Evolutionary conservation across 2,888 invertebrate species (phyloP), one percentile per base, ranked within the genome.

Genomic region (Brachynemurus nebulosus): DNA sequence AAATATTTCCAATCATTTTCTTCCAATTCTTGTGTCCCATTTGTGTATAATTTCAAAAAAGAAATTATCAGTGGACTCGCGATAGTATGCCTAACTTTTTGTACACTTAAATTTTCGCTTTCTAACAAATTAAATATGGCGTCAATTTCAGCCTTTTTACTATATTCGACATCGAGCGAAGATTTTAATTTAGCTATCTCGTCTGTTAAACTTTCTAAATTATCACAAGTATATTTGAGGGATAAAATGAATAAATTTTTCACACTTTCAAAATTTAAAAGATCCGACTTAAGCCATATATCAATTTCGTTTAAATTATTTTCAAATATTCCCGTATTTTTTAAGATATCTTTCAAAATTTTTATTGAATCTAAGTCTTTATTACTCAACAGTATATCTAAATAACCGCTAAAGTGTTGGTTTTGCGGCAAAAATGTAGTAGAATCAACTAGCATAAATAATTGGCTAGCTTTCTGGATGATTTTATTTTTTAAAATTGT

Each of bases 321-420:
- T 55, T 78, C 75, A 57, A 85, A 85, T 50, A 81, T 66, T 4
- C 70, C 68, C 0, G 77, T 76, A 46, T 71, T 75, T 52, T 66
- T 68, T 19, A 86, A 70, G 46, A 85, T 69, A 40, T 63, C 65
- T 38, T 62, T 62, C 19, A 81, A 59, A 3, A 76, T 68, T 39
- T 63, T 60, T 12, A 59, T 50, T 21, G 34, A 37, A 42, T 56
- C 52, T 17, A 53, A 55, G n/a, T 59, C 16, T 51, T 52, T 5
- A 67, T 57, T 64, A 69, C 6, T 64, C 68, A 50, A 68, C 64
- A 58, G 65, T 67, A 57, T 64, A 66, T 40, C 63, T 59, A 47
- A 23, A 60, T 46, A 16, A 55, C 34, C 2, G 54, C 52, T 2
- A 59, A 40, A 21, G 55, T 48, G 27, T 48, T 45, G 9, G 8